Evolutionary conservation across 2,888 invertebrate genomes (phyloP).

Genomic region (Darwinula stevensoni): DNA sequence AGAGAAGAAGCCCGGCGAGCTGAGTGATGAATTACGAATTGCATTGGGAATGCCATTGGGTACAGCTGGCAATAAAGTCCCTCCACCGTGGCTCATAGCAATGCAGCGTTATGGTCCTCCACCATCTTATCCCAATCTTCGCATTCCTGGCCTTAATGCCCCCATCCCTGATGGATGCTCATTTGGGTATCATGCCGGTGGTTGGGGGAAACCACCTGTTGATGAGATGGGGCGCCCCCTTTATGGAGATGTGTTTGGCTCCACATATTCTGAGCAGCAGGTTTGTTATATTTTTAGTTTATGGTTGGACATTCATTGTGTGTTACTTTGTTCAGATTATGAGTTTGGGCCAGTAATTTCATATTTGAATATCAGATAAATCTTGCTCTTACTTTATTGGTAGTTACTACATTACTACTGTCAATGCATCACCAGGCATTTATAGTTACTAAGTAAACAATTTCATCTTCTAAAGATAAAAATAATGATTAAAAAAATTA

Average conservation of each 20-base stretch:
- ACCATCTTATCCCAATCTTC: constrained; percentile 91
- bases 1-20: constrained; percentile 93
- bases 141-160: constrained; percentile 88
- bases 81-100: constrained; percentile 86
- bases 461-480: no score
- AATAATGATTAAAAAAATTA: no score
- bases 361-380: no score
- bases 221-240: constrained; percentile 91
- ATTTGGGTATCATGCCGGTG: constrained; percentile 96
- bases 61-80: constrained; percentile 53
- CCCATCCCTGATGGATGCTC: constrained; percentile 92
- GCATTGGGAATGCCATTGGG: constrained; percentile 98
- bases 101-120: constrained; percentile 95
- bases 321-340: neutral
- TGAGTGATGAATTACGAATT: constrained; percentile 79
- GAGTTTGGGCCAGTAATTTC: no score
- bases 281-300: no score
- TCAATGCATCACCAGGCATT: no score
- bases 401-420: no score
- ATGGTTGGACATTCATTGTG: neutral
- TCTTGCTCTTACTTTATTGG: no score
- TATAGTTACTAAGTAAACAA: no score
- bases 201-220: constrained; percentile 98
- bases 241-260: constrained; percentile 95
- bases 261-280: constrained; percentile 15